Evolutionary conservation across 2,797 vertebrate genomes (phyloP).

Genomic region (Limnodromus scolopaceus): DNA sequence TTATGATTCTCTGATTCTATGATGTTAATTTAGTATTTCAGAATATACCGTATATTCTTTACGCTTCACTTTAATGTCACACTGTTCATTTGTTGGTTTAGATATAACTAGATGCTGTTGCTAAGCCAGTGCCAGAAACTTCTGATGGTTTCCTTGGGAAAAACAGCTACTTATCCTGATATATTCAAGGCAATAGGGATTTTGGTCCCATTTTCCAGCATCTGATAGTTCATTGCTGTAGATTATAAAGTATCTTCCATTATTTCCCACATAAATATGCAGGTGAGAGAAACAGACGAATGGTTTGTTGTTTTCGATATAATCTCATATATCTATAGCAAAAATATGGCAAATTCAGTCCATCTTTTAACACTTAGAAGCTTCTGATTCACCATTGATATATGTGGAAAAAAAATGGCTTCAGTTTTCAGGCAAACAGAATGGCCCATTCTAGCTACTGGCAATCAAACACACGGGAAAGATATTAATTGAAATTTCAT

Average conservation of each 20-base stretch:
- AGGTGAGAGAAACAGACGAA: neutral
- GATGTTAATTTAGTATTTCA: neutral
- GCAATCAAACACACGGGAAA: neutral
- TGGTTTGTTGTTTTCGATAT: neutral
- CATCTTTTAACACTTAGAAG: neutral
- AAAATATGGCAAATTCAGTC: neutral
- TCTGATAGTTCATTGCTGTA: neutral
- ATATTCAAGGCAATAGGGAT: neutral
- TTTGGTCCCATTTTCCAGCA: neutral
- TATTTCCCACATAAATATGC: neutral
- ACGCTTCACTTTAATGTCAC: neutral
- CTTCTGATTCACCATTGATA: neutral
- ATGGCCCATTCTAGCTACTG: neutral
- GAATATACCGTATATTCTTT: neutral
- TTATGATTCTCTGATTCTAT: too few relatives aligned
- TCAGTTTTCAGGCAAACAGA: neutral
- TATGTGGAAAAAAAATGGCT: neutral
- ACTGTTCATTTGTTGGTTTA: constrained; percentile 32
- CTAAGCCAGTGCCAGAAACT: neutral
- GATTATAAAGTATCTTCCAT: neutral
- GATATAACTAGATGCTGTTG: neutral
- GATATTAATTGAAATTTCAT: constrained; percentile 55
- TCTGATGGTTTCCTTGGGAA: neutral
- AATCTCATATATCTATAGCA: neutral
- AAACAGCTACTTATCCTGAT: neutral